These are phyloP conservation scores for Zygogramma bicolorata DNA, from an alignment of 2,888 invertebrate genomes.

Conservation along the genomic window DNA sequence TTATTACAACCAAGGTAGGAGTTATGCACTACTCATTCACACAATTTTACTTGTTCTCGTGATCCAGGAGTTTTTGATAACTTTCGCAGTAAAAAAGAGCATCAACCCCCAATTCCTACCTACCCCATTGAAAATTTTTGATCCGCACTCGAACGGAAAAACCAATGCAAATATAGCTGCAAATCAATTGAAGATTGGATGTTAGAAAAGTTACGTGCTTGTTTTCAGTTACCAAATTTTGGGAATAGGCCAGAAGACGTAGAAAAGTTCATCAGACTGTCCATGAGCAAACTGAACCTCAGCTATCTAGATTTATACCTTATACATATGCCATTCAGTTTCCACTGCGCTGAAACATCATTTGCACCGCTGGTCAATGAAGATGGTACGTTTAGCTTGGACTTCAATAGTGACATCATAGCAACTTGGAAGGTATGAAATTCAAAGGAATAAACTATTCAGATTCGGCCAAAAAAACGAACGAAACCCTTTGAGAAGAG, in stretches of 20 bases:
- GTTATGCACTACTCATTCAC: too few relatives aligned
- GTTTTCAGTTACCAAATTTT: constrained; percentile 74
- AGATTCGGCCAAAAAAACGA: background rate
- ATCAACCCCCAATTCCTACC: too few relatives aligned
- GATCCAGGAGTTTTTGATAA: too few relatives aligned
- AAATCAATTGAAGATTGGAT: too few relatives aligned
- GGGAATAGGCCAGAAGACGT: constrained; percentile 78
- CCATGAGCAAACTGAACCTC: constrained; percentile 74
- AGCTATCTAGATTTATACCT: constrained; percentile 84
- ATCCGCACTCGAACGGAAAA: too few relatives aligned
- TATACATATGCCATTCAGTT: constrained; percentile 82
- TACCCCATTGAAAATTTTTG: too few relatives aligned
- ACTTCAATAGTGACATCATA: constrained; percentile 74
- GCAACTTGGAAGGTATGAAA: constrained; percentile 76
- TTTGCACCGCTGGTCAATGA: constrained; percentile 71
- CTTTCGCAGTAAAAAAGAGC: too few relatives aligned
- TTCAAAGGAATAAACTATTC: constrained; percentile 50
- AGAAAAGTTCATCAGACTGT: constrained; percentile 74
- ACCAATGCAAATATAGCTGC: too few relatives aligned
- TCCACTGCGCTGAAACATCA: constrained; percentile 70
- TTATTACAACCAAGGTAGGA: constrained; percentile 85
- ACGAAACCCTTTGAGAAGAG: too few relatives aligned
- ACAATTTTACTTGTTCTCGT: too few relatives aligned
- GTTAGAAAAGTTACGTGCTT: constrained; percentile 39
- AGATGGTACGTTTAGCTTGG: constrained; percentile 73